Percentiles rank a stretch among this genome's conserved stretches.
Evolutionary conservation across 2,113 vertebrate genomes (phyloP).

Genomic region (Tympanuchus pallidicinctus): DNA sequence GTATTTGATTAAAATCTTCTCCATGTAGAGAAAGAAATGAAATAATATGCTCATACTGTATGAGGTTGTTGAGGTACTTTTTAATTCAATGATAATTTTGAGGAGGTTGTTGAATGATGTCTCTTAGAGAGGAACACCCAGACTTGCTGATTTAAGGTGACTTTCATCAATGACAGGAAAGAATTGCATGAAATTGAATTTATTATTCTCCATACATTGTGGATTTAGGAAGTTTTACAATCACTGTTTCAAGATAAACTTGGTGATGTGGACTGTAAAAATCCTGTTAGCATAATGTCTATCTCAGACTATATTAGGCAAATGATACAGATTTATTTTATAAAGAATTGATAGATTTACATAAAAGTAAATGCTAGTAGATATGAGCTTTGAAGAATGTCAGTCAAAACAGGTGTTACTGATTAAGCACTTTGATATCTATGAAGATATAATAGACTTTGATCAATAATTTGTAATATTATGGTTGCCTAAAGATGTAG

Average conservation of each 20-base stretch:
- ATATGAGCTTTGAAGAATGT: neutral
- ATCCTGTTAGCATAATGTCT: neutral
- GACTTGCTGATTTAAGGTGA: neutral
- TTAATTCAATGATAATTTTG: neutral
- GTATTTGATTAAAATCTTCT: neutral
- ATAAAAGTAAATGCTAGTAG: neutral
- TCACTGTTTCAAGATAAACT: neutral
- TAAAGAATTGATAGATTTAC: neutral
- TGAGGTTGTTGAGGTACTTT: neutral
- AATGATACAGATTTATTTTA: neutral
- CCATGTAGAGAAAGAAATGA: neutral
- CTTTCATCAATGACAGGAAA: neutral
- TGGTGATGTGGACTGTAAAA: neutral
- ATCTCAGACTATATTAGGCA: neutral
- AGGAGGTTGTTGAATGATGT: neutral
- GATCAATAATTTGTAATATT: neutral
- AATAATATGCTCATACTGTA: neutral
- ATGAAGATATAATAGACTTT: neutral
- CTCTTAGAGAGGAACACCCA: neutral
- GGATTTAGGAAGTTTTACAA: neutral
- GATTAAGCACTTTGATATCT: neutral
- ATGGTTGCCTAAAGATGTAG: neutral
- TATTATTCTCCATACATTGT: neutral
- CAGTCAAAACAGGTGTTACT: neutral
- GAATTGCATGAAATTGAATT: neutral